Base-by-base conservation (phyloP, 2,888 invertebrate species). In the Mimachlamys varia region DNA sequence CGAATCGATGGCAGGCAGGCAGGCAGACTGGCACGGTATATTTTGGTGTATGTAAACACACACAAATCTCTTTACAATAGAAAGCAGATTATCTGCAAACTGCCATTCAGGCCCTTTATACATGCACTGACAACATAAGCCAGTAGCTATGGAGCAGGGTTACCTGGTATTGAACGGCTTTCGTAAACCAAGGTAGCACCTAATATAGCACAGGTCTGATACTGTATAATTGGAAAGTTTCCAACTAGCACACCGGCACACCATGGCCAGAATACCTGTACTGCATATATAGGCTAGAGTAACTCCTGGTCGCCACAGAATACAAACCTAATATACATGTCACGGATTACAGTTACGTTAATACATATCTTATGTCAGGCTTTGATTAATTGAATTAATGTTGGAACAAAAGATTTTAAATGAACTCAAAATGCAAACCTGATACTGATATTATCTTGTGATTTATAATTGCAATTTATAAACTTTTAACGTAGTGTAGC, bases 31-130 rank as follows among this genome's bases (percentile, higher is more conserved):
- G 3, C 33, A 15, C 76, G 27, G 76, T 76, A 76, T 76, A 76
- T 76, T 76, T 76, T 76, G 33, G 76, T 76, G 76, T 76, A 33
- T 76, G 76, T 76, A 76, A 76, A 76, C 76, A 76, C 76, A 27
- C 76, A 76, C 76, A 76, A 76, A 76, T 76, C 76, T 76, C 76
- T 76, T 33, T 76, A 27, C 33, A 76, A 76, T 76, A 76, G 76
- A 76, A 76, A 76, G 76, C 76, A 76, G 76, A 76, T 76, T 76
- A 76, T 76, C 76, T 76, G 76, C 76, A 76, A 76, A 76, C 76
- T 76, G 76, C 76, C 76, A 76, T 76, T 76, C 76, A 76, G 12
- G 76, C 12, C 33, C 76, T 76, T 76, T 76, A 76, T 76, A 33
- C 76, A 33, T 76, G 76, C 76, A 76, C 76, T 76, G 76, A 76